Conservation (phyloP, 1,140 invertebrate genomes). For the Bombus confusus region DNA sequence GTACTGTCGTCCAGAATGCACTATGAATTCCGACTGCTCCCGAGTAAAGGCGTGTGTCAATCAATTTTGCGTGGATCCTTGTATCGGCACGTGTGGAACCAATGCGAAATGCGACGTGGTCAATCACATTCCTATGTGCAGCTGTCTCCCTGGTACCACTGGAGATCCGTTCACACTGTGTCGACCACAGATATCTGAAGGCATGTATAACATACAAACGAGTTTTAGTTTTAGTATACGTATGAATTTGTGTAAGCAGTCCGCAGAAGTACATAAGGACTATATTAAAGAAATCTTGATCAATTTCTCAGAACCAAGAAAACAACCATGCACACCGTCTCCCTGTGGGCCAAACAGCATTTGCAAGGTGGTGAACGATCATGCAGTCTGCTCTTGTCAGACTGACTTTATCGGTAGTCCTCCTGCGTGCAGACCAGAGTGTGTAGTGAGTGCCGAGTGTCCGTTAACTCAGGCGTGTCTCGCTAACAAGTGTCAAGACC, state of each 20-base stretch:
- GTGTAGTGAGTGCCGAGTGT: constrained; percentile 86
- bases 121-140: constrained; percentile 90
- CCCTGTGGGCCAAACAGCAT: constrained; percentile 83
- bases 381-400: constrained; percentile 87
- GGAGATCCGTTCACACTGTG: constrained; percentile 91
- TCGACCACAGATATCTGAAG: constrained; percentile 75
- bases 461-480: constrained; percentile 85
- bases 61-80: constrained; percentile 90
- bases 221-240: too few species aligned
- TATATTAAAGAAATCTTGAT: neutral
- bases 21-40: constrained; percentile 91
- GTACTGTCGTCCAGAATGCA: constrained; percentile 91
- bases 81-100: constrained; percentile 89
- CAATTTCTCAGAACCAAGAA: constrained; percentile 60
- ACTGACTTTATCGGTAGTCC: constrained; percentile 85
- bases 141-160: constrained; percentile 86
- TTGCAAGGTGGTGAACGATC: constrained; percentile 80
- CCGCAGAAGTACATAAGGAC: neutral
- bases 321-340: constrained; percentile 82
- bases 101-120: constrained; percentile 89
- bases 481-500: constrained; percentile 86
- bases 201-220: constrained; percentile 33
- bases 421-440: constrained; percentile 86
- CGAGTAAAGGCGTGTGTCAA: constrained; percentile 88
- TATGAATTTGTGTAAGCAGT: too few species aligned